Evolutionary conservation across 2,888 invertebrate genomes (phyloP).

Genomic region (Cristatella mucedo): DNA sequence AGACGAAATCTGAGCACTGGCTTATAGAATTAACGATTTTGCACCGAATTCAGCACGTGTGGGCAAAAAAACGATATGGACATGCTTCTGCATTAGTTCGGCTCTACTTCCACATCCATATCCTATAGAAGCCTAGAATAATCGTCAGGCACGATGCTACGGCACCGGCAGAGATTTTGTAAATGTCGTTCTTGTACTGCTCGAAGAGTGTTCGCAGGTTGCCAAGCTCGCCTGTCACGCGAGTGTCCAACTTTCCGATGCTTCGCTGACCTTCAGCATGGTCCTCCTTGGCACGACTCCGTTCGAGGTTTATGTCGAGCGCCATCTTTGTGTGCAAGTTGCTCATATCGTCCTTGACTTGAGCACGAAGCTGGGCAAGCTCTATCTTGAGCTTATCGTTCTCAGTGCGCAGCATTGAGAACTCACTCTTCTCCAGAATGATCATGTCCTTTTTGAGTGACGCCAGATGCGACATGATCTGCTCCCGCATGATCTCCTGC

Average conservation of each 20-base stretch:
- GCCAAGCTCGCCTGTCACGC: slow-evolving; percentile 33
- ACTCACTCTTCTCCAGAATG: slow-evolving; percentile 37
- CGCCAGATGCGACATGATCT: slow-evolving; percentile 30
- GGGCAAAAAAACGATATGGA: no score
- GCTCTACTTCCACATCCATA: slow-evolving; percentile 13
- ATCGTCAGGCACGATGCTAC: slow-evolving; percentile 19
- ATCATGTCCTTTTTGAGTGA: slow-evolving; percentile 37
- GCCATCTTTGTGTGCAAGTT: slow-evolving; percentile 28
- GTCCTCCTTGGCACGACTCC: slow-evolving; percentile 32
- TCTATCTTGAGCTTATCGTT: slow-evolving; percentile 20
- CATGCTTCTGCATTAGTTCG: no score
- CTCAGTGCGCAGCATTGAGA: slow-evolving; percentile 32
- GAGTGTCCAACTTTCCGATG: slow-evolving; percentile 25
- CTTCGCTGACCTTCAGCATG: slow-evolving; percentile 25
- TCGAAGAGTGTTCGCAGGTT: slow-evolving; percentile 31
- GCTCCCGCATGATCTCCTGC: slow-evolving; percentile 34
- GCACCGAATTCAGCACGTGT: no score
- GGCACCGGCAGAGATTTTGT: slow-evolving; percentile 28
- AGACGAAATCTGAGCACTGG: no score
- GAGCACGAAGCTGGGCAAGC: slow-evolving; percentile 15
- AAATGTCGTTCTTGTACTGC: slow-evolving; percentile 31
- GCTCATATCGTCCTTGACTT: slow-evolving; percentile 25
- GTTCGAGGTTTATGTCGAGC: slow-evolving; percentile 35
- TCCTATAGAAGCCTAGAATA: slow-evolving; percentile 19
- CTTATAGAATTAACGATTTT: no score